These are phyloP conservation scores for Paraescarpia echinospica DNA, from an alignment of 1,140 invertebrate genomes.

Conservation along the genomic window DNA sequence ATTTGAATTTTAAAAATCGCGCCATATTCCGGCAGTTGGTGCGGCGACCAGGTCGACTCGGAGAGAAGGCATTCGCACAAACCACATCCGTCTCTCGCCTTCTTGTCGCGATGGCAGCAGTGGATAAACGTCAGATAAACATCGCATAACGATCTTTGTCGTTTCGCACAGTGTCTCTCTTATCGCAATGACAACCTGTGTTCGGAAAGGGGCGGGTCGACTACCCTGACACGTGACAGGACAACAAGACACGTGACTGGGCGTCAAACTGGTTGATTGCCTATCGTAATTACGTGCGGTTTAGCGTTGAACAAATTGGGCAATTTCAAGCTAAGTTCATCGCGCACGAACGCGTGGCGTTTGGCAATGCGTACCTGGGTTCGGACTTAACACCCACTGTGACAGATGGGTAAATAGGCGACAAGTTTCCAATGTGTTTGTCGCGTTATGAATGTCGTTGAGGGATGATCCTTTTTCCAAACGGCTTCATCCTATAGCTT, in stretches of 20 bases:
- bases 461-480: too few species aligned
- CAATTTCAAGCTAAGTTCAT: neutral
- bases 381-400: neutral
- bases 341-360: neutral
- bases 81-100: neutral
- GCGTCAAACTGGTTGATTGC: neutral
- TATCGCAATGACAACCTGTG: neutral
- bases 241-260: neutral
- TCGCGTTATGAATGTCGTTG: too few species aligned
- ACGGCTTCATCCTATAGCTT: too few species aligned
- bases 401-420: neutral
- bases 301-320: neutral
- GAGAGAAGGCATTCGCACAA: neutral
- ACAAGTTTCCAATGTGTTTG: neutral
- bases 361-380: neutral
- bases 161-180: neutral
- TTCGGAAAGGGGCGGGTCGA: neutral
- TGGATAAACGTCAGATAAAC: neutral
- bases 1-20: neutral
- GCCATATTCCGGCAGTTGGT: neutral
- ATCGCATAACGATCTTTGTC: neutral
- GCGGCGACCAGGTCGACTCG: neutral
- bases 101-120: neutral
- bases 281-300: neutral
- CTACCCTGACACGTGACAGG: neutral